Percentiles rank a stretch among this genome's conserved stretches.
These are phyloP conservation scores for Premnoplex brunnescens DNA, from an alignment of 2,797 vertebrate species.

Conservation along the genomic window DNA sequence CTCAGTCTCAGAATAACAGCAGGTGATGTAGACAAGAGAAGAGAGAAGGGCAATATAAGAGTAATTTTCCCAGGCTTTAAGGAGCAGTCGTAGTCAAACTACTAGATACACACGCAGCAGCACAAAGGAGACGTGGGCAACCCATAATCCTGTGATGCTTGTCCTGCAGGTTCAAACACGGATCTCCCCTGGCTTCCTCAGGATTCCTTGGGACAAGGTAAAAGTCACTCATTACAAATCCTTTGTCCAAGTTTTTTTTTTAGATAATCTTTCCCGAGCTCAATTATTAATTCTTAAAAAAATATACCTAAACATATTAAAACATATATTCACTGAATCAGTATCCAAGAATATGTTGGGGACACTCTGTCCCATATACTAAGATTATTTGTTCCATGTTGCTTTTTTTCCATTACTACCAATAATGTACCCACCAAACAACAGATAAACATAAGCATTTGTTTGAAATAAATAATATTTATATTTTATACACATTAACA, in stretches of 20 bases:
- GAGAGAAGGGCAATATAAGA: not conserved
- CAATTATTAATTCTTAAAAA: not conserved
- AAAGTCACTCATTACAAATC: not conserved
- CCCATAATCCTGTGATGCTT: rapidly evolving
- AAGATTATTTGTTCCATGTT: not conserved
- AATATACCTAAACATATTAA: not conserved
- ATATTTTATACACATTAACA: not conserved
- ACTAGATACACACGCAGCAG: not conserved
- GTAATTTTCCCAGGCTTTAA: not conserved
- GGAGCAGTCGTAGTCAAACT: not conserved
- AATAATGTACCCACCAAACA: not conserved
- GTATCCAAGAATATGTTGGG: not conserved
- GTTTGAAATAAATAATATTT: not conserved
- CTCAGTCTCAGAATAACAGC: not conserved
- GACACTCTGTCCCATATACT: not conserved
- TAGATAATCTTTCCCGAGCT: not conserved
- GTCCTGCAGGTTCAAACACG: not conserved
- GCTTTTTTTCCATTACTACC: not conserved
- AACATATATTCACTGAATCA: not conserved
- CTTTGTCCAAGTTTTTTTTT: not conserved
- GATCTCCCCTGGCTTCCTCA: not conserved
- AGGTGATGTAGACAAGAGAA: rapidly evolving
- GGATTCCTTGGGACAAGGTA: not conserved
- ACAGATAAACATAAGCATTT: not conserved
- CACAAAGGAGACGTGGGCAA: not conserved